Evolutionary conservation across 1,140 invertebrate species (phyloP), one percentile per base, ranked within the genome.

Genomic region (Reticulitermes speratus): DNA sequence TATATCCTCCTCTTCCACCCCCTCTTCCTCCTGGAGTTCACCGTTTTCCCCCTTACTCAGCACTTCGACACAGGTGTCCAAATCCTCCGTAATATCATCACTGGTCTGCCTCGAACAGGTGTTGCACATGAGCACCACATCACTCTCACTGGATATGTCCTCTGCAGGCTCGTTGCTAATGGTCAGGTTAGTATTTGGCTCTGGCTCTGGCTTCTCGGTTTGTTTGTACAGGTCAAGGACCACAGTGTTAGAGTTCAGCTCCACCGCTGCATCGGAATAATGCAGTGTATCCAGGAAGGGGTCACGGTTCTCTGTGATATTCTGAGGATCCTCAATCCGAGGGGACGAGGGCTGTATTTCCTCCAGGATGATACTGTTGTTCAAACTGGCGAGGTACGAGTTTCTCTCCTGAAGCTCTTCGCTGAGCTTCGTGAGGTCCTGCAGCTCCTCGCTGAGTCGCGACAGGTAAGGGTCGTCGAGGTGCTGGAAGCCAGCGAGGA

Each of bases 391-490:
- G 12, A 87, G 52, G 44, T 81, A 86, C 8, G 75, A 87, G 87
- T 91, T 93, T 90, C 90, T 90, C 86, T 93, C 92, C 86, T 92
- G 91, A 44, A 93, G 88, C 88, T 94, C 94, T 30, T 92, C 91
- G 83, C 92, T 93, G 12, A 94, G 88, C 87, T 94, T 93, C 65
- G 91, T 93, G 84, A 94, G 88, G 87, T 93, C 93, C 81, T 93
- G 89, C 30, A 92, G 89, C 87, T 94, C 93, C 87, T 92, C 92
- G 87, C 91, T 93, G 45, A 93, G 89, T 89, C 93, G 92, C 88
- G 91, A 91, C 38, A 93, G 90, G 87, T 93, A 93, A 7, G 93
- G 93, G 89, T 94, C 93, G 89, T 93, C 91, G 85, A 93, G 90
- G 88, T 93, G 91, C 44, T 82, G 44, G 0, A 86, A 44, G 0